Conservation (phyloP, 2,888 invertebrate species). For the Harmothoe impar region DNA sequence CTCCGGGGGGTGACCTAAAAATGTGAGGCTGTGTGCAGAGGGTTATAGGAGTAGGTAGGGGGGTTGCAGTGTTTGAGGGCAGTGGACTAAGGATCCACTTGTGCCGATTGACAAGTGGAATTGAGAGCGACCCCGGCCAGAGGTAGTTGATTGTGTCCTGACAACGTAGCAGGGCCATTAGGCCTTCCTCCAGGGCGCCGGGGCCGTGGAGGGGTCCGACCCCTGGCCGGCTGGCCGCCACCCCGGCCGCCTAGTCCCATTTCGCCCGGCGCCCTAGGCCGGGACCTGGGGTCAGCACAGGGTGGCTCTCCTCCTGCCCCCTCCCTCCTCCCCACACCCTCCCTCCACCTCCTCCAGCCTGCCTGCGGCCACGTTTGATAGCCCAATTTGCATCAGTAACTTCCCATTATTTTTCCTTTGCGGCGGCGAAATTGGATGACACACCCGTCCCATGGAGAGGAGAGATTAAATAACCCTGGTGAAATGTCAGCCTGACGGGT, state of each 20-base stretch:
- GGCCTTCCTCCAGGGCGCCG: background rate
- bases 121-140: constrained; percentile 56
- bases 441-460: constrained; percentile 30
- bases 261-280: constrained; percentile 48
- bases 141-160: constrained; percentile 59
- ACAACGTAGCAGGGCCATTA: constrained; percentile 53
- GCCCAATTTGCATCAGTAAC: constrained; percentile 65
- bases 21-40: background rate
- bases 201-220: background rate
- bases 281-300: background rate
- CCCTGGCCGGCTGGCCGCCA: background rate
- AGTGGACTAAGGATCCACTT: constrained; percentile 28
- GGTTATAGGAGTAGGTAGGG: background rate
- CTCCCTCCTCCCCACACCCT: background rate
- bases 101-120: constrained; percentile 62
- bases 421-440: constrained; percentile 61
- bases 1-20: background rate
- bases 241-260: constrained; percentile 7
- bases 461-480: constrained; percentile 62
- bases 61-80: background rate
- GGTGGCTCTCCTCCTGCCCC: constrained; percentile 26
- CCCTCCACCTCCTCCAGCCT: background rate
- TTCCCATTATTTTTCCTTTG: constrained; percentile 65
- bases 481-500: constrained; percentile 51
- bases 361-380: constrained; percentile 60